Evolutionary conservation across 2,888 invertebrate genomes (phyloP), one percentile per base, ranked within the genome.

Genomic region (Orchesellides sinensis): DNA sequence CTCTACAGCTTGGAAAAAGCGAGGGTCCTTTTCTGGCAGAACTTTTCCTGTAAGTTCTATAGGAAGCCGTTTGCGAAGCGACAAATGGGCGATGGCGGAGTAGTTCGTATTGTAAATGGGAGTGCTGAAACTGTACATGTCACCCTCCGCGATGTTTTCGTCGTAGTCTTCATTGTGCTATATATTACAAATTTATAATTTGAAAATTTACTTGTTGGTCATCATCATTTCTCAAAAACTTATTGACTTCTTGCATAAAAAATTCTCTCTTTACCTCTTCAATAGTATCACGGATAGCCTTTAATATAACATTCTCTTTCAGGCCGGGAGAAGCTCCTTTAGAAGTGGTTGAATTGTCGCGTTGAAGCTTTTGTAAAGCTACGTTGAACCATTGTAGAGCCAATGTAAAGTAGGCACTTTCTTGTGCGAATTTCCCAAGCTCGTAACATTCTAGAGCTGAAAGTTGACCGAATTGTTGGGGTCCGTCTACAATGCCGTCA

Each of bases 301-400:
- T 66, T 6, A 75, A 59, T 40, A 66, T 32, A 0, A 21, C 19
- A 19, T 65, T 19, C 12, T 45, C 63, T 19, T 56, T 56, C 0
- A 66, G 23, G 10, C 70, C 69, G n/a, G 40, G 17, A 21, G 59
- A 3, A 8, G 73, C 59, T 17, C 49, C n/a, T 23, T 52, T 52
- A 6, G 4, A 6, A 27, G 29, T 8, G 1, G 21, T 21, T 12
- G 21, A 23, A 32, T 49, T n/a, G 12, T 54, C 17, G 5, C 5
- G 29, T 63, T 63, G 19, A 10, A 87, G 29, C 47, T 84, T 85
- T 27, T 65, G 35, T 23, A 63, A 81, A 10, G 86, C 83, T 0
- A 83, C 82, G 35, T 85, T 69, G 40, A 83, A 73, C 88, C 88
- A 88, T 23, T 88, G 86, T 23, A 86, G 29, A 10, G 88, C 86